These are phyloP conservation scores for Hirtodrosophila histrioides DNA, from an alignment of 2,888 invertebrate species.

Conservation along the genomic window DNA sequence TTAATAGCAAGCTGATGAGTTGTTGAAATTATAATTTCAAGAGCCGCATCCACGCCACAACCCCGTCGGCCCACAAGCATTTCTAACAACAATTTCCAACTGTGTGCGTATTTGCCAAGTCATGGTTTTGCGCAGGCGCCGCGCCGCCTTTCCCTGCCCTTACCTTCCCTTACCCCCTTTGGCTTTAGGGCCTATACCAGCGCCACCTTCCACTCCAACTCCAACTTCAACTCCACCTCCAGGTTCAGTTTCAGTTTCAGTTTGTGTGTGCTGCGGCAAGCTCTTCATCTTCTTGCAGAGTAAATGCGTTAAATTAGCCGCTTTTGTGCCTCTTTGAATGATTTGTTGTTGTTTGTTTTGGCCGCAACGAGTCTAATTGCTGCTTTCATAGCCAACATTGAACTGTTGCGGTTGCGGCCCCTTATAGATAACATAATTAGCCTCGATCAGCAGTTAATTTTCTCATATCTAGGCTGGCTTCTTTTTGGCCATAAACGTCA, in stretches of 20 bases:
- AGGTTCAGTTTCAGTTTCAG: slow-evolving; percentile 15
- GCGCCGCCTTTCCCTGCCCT: slow-evolving; percentile 27
- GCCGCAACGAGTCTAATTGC: slow-evolving; percentile 47
- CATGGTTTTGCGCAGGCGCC: slow-evolving; percentile 58
- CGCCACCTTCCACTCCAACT: slow-evolving; percentile 17
- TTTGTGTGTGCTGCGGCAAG: slow-evolving; percentile 21
- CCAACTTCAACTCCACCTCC: slow-evolving; percentile 18
- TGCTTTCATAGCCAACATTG: slow-evolving; percentile 36
- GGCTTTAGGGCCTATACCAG: no score
- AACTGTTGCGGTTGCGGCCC: slow-evolving; percentile 13
- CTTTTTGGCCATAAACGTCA: slow-evolving; percentile 42
- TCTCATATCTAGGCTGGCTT: background rate
- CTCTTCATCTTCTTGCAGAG: slow-evolving; percentile 37
- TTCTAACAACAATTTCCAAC: background rate
- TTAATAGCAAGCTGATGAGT: slow-evolving; percentile 80
- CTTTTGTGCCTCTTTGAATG: slow-evolving; percentile 63
- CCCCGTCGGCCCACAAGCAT: no score
- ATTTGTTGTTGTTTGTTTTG: slow-evolving; percentile 24
- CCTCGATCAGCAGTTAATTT: slow-evolving; percentile 32
- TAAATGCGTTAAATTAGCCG: slow-evolving; percentile 81
- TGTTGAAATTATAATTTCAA: slow-evolving; percentile 75
- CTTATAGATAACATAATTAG: slow-evolving; percentile 45
- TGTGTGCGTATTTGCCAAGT: slow-evolving; percentile 49
- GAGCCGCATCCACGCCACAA: background rate
- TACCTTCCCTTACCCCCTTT: no score